Percentiles rank a stretch among this genome's conserved stretches.
phyloP scores from a whole-genome alignment of 2,888 invertebrate genomes.

The Junonia oenone region DNA sequence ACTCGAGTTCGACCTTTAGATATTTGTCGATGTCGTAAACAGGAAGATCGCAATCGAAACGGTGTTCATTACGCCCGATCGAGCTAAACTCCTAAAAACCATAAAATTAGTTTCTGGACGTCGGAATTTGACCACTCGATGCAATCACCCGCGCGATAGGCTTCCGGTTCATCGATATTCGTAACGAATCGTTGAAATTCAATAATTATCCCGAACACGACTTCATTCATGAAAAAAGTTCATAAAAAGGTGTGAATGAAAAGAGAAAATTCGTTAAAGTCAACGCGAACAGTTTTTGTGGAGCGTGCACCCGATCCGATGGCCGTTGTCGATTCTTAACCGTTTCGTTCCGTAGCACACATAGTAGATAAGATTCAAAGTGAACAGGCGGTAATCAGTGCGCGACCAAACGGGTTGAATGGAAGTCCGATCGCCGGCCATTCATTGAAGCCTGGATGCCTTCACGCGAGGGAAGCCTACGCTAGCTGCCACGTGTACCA shows the following conservation, averaged over 20 bases:
- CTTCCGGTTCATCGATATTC: constrained; percentile 79
- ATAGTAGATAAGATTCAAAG: constrained; percentile 73
- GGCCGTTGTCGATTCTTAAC: constrained; percentile 38
- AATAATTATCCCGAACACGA: constrained; percentile 79
- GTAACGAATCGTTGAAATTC: constrained; percentile 78
- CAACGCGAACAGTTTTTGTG: constrained; percentile 58
- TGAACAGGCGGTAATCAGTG: constrained; percentile 70
- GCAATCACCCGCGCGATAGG: constrained; percentile 69
- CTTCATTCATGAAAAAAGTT: constrained; percentile 74
- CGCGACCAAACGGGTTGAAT: constrained; percentile 76
- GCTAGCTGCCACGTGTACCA: constrained; percentile 29
- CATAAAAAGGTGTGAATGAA: constrained; percentile 78
- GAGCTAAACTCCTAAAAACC: constrained; percentile 63
- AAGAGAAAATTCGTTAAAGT: constrained; percentile 59
- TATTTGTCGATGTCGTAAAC: constrained; percentile 2
- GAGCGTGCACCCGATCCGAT: constrained; percentile 39
- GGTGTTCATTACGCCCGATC: constrained; percentile 28
- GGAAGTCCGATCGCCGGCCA: constrained; percentile 57
- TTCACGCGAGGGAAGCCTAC: constrained; percentile 52
- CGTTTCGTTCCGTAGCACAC: constrained; percentile 51
- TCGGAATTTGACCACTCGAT: constrained; percentile 67
- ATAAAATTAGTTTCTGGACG: constrained; percentile 74
- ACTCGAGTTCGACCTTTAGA: neutral
- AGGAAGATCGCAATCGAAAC: constrained; percentile 5
- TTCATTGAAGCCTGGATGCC: constrained; percentile 70